phyloP scores from a whole-genome alignment of 1,140 invertebrate species.

The Scaptomyza montana region DNA sequence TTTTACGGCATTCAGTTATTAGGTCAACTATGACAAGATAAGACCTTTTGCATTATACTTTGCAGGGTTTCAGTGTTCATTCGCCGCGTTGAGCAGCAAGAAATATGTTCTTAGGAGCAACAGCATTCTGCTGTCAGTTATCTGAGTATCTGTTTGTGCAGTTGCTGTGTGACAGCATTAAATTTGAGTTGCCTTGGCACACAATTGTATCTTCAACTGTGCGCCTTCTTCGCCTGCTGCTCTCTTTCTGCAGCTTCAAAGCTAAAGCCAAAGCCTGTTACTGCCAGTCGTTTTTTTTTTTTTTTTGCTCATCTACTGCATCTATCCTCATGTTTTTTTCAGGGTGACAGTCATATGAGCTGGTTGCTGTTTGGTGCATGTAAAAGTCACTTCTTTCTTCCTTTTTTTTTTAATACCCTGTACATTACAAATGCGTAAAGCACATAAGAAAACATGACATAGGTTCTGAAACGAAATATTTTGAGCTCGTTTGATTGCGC shows the following conservation, averaged over 20 bases:
- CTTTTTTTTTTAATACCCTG: conserved; percentile 5
- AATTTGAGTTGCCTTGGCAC: conserved; percentile 45
- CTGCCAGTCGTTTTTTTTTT: conserved; percentile 5
- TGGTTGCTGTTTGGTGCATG: conserved; percentile 25
- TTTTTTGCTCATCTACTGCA: conserved; percentile 22
- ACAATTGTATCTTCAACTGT: conserved; percentile 16
- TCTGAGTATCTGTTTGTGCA: conserved; percentile 38
- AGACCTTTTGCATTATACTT: conserved; percentile 8
- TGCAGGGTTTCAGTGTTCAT: not conserved
- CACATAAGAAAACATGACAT: not conserved
- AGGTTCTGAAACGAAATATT: not conserved
- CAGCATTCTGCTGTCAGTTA: conserved; percentile 39
- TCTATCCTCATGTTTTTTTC: conserved; percentile 26
- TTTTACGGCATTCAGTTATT: not conserved
- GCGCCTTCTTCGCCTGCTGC: not conserved
- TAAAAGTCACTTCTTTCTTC: conserved; percentile 25
- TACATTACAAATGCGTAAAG: not conserved
- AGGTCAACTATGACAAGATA: conserved; percentile 9
- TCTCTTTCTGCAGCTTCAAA: not conserved
- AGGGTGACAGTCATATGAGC: conserved; percentile 23
- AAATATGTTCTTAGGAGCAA: conserved; percentile 21
- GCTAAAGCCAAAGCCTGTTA: conserved; percentile 25
- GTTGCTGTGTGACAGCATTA: conserved; percentile 47
- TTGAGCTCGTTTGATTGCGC: not conserved
- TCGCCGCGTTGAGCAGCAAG: conserved; percentile 3